A percentile compares a stretch with the other conserved stretches of the same genome.
Conservation (phyloP, 2,113 vertebrate species). For the Papio anubis region DNA sequence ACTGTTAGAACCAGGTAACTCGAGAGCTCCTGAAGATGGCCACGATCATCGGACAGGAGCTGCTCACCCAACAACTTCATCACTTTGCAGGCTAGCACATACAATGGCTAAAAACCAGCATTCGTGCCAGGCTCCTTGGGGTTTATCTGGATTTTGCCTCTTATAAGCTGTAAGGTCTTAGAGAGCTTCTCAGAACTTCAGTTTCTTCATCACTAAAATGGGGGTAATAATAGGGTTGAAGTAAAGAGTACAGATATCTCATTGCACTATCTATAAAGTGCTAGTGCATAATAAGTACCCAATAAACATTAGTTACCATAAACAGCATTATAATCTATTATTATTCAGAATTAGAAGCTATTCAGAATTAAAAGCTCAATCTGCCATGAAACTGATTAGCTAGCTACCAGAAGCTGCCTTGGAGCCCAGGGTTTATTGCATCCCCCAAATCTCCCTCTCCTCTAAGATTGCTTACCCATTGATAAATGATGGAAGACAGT, state of each 20-base stretch:
- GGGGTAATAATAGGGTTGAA: too few relatives aligned
- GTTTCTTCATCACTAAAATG: neutral
- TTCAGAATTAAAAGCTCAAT: neutral
- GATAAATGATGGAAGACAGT: neutral
- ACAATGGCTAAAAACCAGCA: neutral
- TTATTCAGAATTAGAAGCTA: neutral
- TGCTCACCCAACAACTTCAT: neutral
- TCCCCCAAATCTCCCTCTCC: neutral
- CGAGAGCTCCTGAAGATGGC: neutral
- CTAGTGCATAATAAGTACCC: too few relatives aligned
- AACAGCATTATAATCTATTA: neutral
- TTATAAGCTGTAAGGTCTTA: neutral
- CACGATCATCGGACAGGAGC: rapidly evolving
- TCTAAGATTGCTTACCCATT: neutral
- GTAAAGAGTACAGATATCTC: neutral
- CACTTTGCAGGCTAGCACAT: neutral
- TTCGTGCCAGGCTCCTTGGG: neutral
- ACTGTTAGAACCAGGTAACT: neutral
- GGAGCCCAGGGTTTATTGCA: neutral
- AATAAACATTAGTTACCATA: neutral
- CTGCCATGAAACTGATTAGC: neutral
- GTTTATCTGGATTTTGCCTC: neutral
- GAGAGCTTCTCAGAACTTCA: neutral
- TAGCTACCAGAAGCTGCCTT: neutral
- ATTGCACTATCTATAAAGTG: too few relatives aligned